Evolutionary conservation across 1,140 invertebrate genomes (phyloP).

Genomic region (Eciton burchellii): DNA sequence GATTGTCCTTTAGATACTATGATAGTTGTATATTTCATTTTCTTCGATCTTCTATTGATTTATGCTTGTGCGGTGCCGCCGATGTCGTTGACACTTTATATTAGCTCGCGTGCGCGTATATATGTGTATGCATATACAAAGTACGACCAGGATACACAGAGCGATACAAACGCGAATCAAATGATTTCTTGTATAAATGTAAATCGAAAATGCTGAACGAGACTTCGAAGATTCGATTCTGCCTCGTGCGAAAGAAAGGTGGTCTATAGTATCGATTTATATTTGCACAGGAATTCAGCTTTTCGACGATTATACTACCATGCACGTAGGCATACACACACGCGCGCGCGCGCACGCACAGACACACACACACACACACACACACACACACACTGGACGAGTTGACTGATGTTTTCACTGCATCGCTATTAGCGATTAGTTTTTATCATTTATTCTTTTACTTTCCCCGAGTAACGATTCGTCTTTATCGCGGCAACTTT

Average conservation of each 20-base stretch:
- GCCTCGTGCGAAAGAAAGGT: no score
- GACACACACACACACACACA: background rate
- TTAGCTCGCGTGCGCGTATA: slow-evolving; percentile 6
- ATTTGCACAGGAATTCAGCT: no score
- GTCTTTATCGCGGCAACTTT: slow-evolving; percentile 6
- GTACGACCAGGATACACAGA: no score
- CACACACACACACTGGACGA: no score
- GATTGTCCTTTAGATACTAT: slow-evolving; percentile 72
- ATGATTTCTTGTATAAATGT: no score
- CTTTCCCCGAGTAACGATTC: slow-evolving; percentile 4
- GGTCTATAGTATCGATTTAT: no score
- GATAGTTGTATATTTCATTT: slow-evolving; percentile 33
- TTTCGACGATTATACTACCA: no score
- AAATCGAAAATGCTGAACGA: no score
- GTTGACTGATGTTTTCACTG: slow-evolving; percentile 34
- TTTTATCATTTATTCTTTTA: slow-evolving; percentile 39
- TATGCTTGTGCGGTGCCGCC: slow-evolving; percentile 19
- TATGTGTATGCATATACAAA: background rate
- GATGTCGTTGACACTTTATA: slow-evolving; percentile 38
- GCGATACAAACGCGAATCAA: no score
- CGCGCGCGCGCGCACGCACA: no score
- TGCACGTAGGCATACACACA: no score
- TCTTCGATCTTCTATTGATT: background rate
- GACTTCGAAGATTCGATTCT: no score
- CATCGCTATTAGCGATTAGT: slow-evolving; percentile 24